Conservation (phyloP, 2,888 invertebrate genomes). For the Strigamia crassipes region DNA sequence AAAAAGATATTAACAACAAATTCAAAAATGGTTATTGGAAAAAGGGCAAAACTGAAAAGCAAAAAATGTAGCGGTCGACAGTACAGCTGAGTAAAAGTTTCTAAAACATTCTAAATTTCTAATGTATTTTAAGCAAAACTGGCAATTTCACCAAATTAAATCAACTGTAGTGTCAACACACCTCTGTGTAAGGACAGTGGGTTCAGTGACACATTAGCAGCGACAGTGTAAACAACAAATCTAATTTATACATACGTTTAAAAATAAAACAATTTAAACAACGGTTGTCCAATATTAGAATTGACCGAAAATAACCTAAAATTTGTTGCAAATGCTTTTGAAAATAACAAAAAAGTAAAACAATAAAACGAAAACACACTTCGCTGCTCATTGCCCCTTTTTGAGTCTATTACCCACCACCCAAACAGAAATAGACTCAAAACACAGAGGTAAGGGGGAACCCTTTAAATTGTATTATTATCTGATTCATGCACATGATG, state of each 20-base stretch:
- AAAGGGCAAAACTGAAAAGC: conserved; percentile 22
- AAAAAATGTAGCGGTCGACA: neutral
- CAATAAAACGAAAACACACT: neutral
- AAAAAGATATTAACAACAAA: conserved; percentile 20
- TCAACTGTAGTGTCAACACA: conserved; percentile 21
- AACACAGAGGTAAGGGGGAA: conserved; percentile 32
- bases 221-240: neutral
- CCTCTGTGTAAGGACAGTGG: conserved; percentile 19
- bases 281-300: neutral
- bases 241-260: neutral
- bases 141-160: neutral
- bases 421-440: conserved; percentile 23
- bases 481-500: conserved; percentile 16
- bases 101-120: neutral
- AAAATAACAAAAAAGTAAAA: neutral
- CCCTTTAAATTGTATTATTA: conserved; percentile 20
- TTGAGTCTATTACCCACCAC: conserved; percentile 39
- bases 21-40: neutral
- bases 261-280: neutral
- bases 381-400: conserved; percentile 3
- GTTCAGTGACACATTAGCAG: conserved; percentile 15
- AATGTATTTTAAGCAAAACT: neutral
- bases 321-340: neutral
- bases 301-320: neutral
- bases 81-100: neutral